Evolutionary conservation across 2,113 vertebrate genomes (phyloP).

Genomic region (Galbula dea): DNA sequence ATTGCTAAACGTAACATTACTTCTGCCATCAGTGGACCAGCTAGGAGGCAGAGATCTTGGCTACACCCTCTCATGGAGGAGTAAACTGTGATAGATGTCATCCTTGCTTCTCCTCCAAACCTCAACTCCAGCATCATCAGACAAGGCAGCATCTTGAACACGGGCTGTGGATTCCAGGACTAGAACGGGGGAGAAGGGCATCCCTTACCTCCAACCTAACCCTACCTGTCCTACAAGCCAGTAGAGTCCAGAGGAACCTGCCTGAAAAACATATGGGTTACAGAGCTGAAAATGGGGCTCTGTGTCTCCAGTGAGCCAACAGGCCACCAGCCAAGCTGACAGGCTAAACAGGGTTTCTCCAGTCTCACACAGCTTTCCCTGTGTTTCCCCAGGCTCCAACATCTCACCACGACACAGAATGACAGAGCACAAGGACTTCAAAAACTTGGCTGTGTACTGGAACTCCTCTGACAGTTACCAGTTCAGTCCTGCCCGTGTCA

Average conservation of each 20-base stretch:
- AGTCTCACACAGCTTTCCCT: not conserved
- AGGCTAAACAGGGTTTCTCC: not conserved
- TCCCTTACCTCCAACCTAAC: not conserved
- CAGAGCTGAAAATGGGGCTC: not conserved
- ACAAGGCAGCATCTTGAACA: not conserved
- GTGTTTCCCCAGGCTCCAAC: not conserved
- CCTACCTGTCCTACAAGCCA: not conserved
- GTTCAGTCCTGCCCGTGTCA: constrained; percentile 80
- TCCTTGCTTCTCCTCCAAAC: not conserved
- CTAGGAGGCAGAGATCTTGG: not conserved
- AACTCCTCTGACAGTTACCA: constrained; percentile 79
- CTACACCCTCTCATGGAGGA: not conserved
- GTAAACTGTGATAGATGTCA: not conserved
- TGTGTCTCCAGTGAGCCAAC: not conserved
- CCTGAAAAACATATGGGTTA: not conserved
- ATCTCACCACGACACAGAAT: constrained; percentile 36
- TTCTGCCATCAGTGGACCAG: not conserved
- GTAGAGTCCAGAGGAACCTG: not conserved
- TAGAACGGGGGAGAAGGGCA: not conserved
- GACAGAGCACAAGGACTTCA: constrained; percentile 81
- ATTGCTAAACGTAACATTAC: not conserved
- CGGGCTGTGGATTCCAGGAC: not conserved
- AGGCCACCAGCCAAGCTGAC: not conserved
- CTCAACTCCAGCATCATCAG: not conserved
- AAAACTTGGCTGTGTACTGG: constrained; percentile 59